phyloP scores from a whole-genome alignment of 1,140 invertebrate species.

The Scaptomyza montana region DNA sequence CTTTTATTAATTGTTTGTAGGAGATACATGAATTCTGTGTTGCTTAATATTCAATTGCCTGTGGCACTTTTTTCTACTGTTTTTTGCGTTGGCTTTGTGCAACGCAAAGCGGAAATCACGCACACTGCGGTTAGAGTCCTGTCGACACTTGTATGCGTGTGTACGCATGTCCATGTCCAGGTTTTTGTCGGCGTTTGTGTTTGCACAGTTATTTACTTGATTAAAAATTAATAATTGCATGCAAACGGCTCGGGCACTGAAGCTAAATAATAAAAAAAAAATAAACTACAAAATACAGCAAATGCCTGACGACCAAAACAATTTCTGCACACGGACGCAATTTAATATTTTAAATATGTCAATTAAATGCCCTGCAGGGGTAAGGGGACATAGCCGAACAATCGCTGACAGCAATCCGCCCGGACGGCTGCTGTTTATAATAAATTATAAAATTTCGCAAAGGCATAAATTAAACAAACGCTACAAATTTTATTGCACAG shows the following conservation, averaged over 20 bases:
- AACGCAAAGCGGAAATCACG: slow-evolving; percentile 58
- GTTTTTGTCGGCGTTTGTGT: slow-evolving; percentile 40
- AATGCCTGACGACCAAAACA: slow-evolving; percentile 41
- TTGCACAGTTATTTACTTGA: slow-evolving; percentile 66
- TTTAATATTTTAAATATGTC: slow-evolving; percentile 83
- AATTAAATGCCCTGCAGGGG: slow-evolving; percentile 53
- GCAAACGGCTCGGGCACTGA: slow-evolving; percentile 32
- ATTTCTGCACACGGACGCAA: slow-evolving; percentile 72
- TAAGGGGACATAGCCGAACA: slow-evolving; percentile 38
- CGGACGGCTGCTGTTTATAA: slow-evolving; percentile 65
- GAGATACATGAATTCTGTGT: background rate
- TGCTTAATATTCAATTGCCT: slow-evolving; percentile 5
- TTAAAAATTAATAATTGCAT: slow-evolving; percentile 81
- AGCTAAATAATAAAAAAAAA: slow-evolving; percentile 7
- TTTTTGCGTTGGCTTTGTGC: slow-evolving; percentile 46
- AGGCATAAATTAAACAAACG: slow-evolving; percentile 62
- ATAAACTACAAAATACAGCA: slow-evolving; percentile 17
- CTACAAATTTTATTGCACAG: slow-evolving; percentile 56
- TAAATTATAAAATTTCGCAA: slow-evolving; percentile 62
- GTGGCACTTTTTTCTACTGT: slow-evolving; percentile 30
- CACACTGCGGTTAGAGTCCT: slow-evolving; percentile 56
- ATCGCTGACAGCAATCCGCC: slow-evolving; percentile 63
- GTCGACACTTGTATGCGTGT: slow-evolving; percentile 29
- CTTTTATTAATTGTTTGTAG: background rate
- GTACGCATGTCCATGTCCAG: background rate